phyloP scores from a whole-genome alignment of 2,113 vertebrate genomes.

The Engystomops pustulosus region DNA sequence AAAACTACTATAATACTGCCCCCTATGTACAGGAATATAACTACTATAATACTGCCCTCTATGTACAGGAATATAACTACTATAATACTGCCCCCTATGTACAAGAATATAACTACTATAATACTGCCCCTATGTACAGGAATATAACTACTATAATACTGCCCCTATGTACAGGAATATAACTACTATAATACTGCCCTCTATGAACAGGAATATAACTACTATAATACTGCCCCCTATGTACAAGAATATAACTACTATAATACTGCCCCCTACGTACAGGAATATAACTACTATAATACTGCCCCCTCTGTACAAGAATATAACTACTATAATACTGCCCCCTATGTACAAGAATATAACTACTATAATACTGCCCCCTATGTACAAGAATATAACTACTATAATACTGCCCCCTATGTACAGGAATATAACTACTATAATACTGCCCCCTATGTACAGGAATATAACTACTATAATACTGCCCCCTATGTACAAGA shows the following conservation, averaged over 20 bases:
- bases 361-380: constrained; percentile 5
- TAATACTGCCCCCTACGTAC: constrained; percentile 1
- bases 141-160: too few species aligned
- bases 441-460: too few species aligned
- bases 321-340: constrained; percentile 16
- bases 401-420: constrained; percentile 3
- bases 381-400: background rate
- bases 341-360: constrained; percentile 8
- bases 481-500: background rate
- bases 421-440: constrained; percentile 4
- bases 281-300: constrained; percentile 10
- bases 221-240: background rate
- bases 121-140: too few species aligned
- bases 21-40: too few species aligned
- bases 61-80: background rate
- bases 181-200: background rate
- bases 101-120: too few species aligned
- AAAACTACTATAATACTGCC: too few species aligned
- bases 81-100: too few species aligned
- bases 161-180: background rate
- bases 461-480: background rate
- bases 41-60: too few species aligned
- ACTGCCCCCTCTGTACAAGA: background rate
- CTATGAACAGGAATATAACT: background rate
- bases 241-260: constrained; percentile 5